Base-by-base conservation (phyloP, 2,888 invertebrate genomes). In the Gisinianus flammeolus region DNA sequence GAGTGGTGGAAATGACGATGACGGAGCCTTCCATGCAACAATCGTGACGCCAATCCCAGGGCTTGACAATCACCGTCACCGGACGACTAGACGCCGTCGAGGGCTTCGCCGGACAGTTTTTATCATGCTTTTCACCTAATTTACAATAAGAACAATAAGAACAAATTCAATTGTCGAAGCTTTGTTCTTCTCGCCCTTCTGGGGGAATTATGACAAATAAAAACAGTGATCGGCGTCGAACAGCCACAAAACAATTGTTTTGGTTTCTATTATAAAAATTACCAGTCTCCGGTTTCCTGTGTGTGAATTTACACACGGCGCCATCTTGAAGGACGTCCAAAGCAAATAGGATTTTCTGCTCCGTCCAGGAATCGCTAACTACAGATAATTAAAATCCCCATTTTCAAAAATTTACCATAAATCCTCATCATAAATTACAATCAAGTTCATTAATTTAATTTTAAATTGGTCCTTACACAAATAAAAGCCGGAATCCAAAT, bases 321-420 rank as follows among this genome's bases (percentile, higher is more conserved):
- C 22, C 33, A 6, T 79, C 78, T 26, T 82, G 81, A 12, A 82
- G 52, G 2, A 79, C 64, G 12, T 79, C 71, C 56, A 81, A 71
- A 0, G 64, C 66, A n/a, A 82, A 69, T 26, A 81, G 64, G 2
- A 82, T n/a, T 44, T 79, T 79, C 66, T 82, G 82, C 12, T 79
- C 79, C 4, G 73, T 82, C 79, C 80, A 82, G 28, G 77, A 77
- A 56, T 82, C 82, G 54, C 76, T 79, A 62, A 79, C 82, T 82
- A 54, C 2, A 77, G 66, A 12, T 69, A 30, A 4, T 31, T 22
- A 54, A n/a, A 24, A 72, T n/a, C 24, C 8, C n/a, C n/a, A n/a
- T n/a, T n/a, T n/a, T n/a, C n/a, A n/a, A n/a, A n/a, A n/a, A n/a
- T n/a, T n/a, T n/a, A n/a, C n/a, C n/a, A n/a, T n/a, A n/a, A n/a